Evolutionary conservation across 2,113 vertebrate species (phyloP).

Genomic region (Nansenia antarctica): DNA sequence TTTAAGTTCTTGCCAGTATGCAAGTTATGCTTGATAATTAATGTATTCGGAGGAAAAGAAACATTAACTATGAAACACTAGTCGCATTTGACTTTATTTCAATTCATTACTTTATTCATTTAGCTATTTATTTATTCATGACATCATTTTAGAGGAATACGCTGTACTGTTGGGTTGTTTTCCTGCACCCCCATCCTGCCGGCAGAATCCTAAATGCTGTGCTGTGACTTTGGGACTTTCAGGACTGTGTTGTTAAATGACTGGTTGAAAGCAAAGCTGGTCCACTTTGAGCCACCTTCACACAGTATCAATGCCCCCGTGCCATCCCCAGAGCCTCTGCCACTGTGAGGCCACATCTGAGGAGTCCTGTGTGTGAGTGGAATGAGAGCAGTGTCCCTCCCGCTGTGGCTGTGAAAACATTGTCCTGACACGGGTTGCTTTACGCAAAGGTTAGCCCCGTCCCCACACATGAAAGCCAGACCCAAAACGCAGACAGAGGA

Average conservation of each 20-base stretch:
- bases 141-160: too few species aligned
- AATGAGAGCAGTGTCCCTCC: constrained; percentile 42
- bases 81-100: too few species aligned
- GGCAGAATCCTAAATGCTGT: background rate
- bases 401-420: constrained; percentile 61
- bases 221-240: background rate
- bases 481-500: constrained; percentile 60
- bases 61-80: too few species aligned
- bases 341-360: constrained; percentile 5
- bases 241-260: too few species aligned
- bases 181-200: too few species aligned
- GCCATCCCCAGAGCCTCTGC: background rate
- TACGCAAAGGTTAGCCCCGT: constrained; percentile 72
- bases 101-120: too few species aligned
- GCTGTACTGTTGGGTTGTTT: too few species aligned
- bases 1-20: too few species aligned
- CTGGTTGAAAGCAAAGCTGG: background rate
- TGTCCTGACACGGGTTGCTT: constrained; percentile 53
- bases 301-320: background rate
- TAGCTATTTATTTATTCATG: too few species aligned
- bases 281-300: background rate
- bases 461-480: constrained; percentile 59
- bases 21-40: too few species aligned
- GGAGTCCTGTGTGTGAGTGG: constrained; percentile 38
- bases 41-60: too few species aligned